Conservation (phyloP, 2,888 invertebrate genomes). For the Cacoxenus indagator region DNA sequence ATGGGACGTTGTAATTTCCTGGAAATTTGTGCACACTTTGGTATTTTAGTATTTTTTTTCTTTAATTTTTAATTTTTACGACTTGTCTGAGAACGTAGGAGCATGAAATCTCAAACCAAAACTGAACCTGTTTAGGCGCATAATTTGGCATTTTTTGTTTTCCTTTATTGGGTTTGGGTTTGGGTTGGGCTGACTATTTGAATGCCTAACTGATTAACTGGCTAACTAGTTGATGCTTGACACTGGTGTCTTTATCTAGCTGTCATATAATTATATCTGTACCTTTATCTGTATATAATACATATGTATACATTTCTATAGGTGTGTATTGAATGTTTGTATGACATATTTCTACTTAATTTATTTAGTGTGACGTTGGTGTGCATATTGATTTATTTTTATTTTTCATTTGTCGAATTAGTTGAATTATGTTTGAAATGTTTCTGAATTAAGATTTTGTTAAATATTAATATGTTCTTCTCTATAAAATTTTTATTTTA, state of each 20-base stretch:
- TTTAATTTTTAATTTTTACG: constrained; percentile 36
- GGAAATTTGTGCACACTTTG: constrained; percentile 69
- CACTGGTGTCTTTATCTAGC: constrained; percentile 37
- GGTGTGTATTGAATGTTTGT: too few species aligned
- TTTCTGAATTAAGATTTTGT: constrained; percentile 38
- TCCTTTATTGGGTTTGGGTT: background rate
- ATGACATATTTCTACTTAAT: constrained; percentile 32
- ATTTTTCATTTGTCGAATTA: constrained; percentile 44
- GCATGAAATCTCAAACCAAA: constrained; percentile 17
- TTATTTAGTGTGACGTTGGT: background rate
- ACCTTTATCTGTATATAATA: too few species aligned
- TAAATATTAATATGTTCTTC: constrained; percentile 49
- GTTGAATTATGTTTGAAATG: constrained; percentile 29
- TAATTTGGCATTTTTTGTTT: constrained; percentile 50
- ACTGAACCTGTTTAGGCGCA: constrained; percentile 61
- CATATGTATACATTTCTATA: too few species aligned
- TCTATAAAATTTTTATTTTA: constrained; percentile 42
- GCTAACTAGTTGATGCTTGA: constrained; percentile 59
- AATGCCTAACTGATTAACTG: constrained; percentile 57
- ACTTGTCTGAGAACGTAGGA: constrained; percentile 44
- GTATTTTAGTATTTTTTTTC: too few species aligned
- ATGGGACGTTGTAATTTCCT: constrained; percentile 60
- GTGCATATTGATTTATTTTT: background rate
- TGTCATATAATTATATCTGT: too few species aligned
- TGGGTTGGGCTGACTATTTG: constrained; percentile 16